A percentile compares a stretch with the other conserved stretches of the same genome.
Evolutionary conservation across 2,888 invertebrate genomes (phyloP).

Genomic region (Pseudococcus viburni): DNA sequence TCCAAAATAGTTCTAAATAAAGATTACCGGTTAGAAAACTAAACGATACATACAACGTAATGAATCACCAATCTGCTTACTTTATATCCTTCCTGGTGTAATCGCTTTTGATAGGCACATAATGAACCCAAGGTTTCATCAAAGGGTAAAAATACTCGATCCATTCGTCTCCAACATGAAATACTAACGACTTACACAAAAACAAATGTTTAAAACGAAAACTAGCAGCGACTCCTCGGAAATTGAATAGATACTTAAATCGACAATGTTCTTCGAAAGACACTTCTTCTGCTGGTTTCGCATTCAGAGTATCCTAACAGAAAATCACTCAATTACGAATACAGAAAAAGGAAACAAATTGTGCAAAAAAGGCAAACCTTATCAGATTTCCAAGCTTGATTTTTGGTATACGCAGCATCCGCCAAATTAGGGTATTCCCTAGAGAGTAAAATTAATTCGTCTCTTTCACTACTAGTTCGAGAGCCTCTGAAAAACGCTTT

Average conservation of each 20-base stretch:
- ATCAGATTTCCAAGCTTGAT: constrained; percentile 98
- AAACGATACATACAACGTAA: background rate
- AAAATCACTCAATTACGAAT: background rate
- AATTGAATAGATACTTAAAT: constrained; percentile 95
- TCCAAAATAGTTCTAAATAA: constrained; percentile 76
- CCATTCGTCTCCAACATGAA: constrained; percentile 96
- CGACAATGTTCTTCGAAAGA: constrained; percentile 92
- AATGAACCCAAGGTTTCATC: constrained; percentile 95
- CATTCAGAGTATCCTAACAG: constrained; percentile 86
- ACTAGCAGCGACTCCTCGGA: constrained; percentile 96
- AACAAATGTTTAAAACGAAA: constrained; percentile 97
- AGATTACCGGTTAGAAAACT: background rate
- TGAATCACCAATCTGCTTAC: constrained; percentile 70
- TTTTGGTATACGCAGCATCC: constrained; percentile 96
- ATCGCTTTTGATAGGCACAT: constrained; percentile 85
- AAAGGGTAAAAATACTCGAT: constrained; percentile 93
- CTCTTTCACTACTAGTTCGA: constrained; percentile 91
- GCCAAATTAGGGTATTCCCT: constrained; percentile 82
- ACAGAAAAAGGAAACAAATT: background rate
- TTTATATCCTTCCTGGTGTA: constrained; percentile 80
- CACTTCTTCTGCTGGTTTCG: constrained; percentile 87
- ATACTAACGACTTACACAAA: constrained; percentile 91
- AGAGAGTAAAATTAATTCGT: constrained; percentile 87
- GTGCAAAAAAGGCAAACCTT: constrained; percentile 73
- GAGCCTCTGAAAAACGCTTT: constrained; percentile 94